Conservation (phyloP, 2,113 vertebrate species). For the Oreochromis niloticus region DNA sequence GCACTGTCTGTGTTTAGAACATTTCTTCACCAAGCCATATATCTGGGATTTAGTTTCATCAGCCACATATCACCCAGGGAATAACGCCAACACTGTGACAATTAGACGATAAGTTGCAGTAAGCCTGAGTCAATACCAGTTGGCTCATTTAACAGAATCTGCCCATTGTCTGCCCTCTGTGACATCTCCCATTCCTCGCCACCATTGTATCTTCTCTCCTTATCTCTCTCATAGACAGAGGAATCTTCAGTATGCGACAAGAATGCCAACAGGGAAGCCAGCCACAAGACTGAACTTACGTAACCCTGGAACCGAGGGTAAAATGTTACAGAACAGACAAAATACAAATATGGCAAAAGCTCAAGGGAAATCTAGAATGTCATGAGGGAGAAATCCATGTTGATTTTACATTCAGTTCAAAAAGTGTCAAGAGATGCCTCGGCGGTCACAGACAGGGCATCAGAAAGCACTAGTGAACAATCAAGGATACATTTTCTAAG, state of each 20-base stretch:
- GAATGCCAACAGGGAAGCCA: constrained; percentile 26
- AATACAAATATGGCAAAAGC: neutral
- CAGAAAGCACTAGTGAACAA: neutral
- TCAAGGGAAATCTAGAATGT: neutral
- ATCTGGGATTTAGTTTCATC: constrained; percentile 25
- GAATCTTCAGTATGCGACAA: constrained; percentile 57
- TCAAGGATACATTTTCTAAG: neutral
- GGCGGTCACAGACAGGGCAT: neutral
- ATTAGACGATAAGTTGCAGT: constrained; percentile 16
- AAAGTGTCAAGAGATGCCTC: neutral
- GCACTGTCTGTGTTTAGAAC: constrained; percentile 41
- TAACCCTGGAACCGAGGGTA: neutral
- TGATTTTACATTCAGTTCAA: neutral
- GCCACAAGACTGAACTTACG: neutral
- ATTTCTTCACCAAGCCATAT: constrained; percentile 24
- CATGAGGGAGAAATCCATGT: neutral
- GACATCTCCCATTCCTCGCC: neutral
- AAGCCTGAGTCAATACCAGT: constrained; percentile 32
- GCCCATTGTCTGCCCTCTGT: constrained; percentile 12
- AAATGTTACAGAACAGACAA: neutral
- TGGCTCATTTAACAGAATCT: constrained; percentile 33
- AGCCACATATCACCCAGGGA: constrained; percentile 50
- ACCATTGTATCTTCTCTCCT: constrained; percentile 14
- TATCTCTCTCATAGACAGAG: constrained; percentile 43
- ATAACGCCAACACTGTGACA: constrained; percentile 50